Base-by-base conservation (phyloP, 1,140 invertebrate genomes). In the Trichogramma pretiosum region DNA sequence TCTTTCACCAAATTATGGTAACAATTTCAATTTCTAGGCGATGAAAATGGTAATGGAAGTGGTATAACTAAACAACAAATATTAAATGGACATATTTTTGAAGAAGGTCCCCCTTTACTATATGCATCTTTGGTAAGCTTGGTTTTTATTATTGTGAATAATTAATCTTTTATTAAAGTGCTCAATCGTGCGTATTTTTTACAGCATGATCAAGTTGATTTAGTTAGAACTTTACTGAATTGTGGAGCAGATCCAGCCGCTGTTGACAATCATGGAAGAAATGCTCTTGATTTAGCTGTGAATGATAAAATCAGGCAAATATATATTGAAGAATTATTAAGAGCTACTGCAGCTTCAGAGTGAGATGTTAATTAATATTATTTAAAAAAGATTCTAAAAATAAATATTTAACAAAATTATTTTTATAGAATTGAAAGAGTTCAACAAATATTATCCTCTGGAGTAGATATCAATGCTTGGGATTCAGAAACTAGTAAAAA, bases 341-440 rank as follows among this genome's bases (percentile, higher is more conserved):
- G 78, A 60, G 78, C 79, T 18, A 77, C 77, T 38, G 80, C 80
- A 46, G 75, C 77, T 51, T 81, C 77, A 14, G 76, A 82, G 80
- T 83, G 73, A 61, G 68, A 61, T 22, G n/a, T 41, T 32, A 47
- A 26, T 41, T 32, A 34, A 14, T 22, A 13, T 11, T 16, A 34
- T 22, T 39, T 14, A 39, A n/a, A 3, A n/a, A 40, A 41, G 10
- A 40, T 23, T 8, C 16, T 7, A 36, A 42, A 44, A 14, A 16
- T 42, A 28, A 28, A 36, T 35, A 43, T 38, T 34, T 13, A 14
- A 32, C 14, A 22, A 34, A 16, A 34, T 51, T 51, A 21, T 56
- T 49, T 24, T 60, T 64, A 24, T 41, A 76, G 74, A 44, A 56
- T 74, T 50, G 59, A 64, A 23, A 65, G 74, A 55, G 74, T 77